Base-by-base conservation (phyloP, 2,888 invertebrate species). In the Xanthia icteritia region DNA sequence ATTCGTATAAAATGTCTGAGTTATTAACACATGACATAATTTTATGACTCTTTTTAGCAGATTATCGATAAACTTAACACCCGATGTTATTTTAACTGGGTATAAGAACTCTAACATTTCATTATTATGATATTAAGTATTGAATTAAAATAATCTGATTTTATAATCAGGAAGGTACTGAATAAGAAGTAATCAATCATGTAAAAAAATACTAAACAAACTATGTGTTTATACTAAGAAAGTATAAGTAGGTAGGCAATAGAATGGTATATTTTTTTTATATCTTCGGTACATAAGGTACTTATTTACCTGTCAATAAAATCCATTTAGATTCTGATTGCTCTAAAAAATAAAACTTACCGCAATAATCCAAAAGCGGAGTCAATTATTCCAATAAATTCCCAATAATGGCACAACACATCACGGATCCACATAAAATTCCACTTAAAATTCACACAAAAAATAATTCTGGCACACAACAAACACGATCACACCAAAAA, bases 361-460 rank as follows among this genome's bases (percentile, higher is more conserved):
- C 77, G 68, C 67, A 66, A 70, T 73, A 88, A 83, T 85, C 80
- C 84, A 78, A 80, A 69, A 73, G 70, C 63, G 15, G 27, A 56
- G 54, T 83, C 71, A 65, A 76, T 68, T 85, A 89, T 90, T 89
- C 90, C 87, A 91, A 91, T 90, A 88, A 91, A 91, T 91, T 91
- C 89, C 92, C 89, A 91, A 82, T 84, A 82, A 81, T 81, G 78
- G 85, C 92, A 91, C 91, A 91, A 85, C 88, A 91, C 90, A 88
- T 82, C 91, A 91, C 92, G 89, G 83, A 86, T 90, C 90, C 91
- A 90, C 83, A 92, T 92, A 94, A 89, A 89, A 91, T 89, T 90
- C 90, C 91, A 90, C 83, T 91, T 92, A 93, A 89, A 89, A 91
- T 89, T 85, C 91, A 91, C 91, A 88, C 78, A 91, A 92, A 92